Base-by-base conservation (phyloP, 2,888 invertebrate genomes). In the Congeria kusceri region DNA sequence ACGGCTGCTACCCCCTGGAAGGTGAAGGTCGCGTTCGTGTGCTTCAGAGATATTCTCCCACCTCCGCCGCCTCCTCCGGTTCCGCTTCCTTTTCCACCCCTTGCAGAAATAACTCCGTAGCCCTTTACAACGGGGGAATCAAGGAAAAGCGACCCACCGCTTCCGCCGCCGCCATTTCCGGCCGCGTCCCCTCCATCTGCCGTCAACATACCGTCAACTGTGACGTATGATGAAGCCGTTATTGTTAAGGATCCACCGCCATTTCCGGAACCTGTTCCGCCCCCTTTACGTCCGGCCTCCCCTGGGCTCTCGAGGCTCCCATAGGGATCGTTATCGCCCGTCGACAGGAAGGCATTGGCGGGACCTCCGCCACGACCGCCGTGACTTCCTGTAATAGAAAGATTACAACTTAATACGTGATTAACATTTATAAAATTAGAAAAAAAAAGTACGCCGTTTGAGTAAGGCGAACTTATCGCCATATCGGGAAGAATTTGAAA, bases 351-450 rank as follows among this genome's bases (percentile, higher is more conserved):
- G 7, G n/a, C 32, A 11, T 73, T 67, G 9, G 73, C 75, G 2
- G 83, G 44, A 73, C 76, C 75, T 15, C 89, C 88, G 32, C 89
- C 88, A 27, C 87, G 78, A n/a, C 89, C 89, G 9, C 88, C 88
- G 56, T 87, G 68, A 28, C 82, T 77, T 29, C 86, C 89, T 89
- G 76, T 29, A 79, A 75, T 39, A 64, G 11, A 32, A 4, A 4
- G 32, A 32, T 32, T 32, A 32, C 11, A 32, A 11, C 32, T 32
- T 32, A 32, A 32, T 11, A 32, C 32, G 32, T 32, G n/a, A n/a
- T n/a, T n/a, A n/a, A n/a, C n/a, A n/a, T n/a, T n/a, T n/a, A n/a
- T n/a, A n/a, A n/a, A n/a, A n/a, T n/a, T n/a, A n/a, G n/a, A n/a
- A n/a, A n/a, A n/a, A n/a, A n/a, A n/a, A n/a, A n/a, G n/a, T n/a